A percentile compares a stretch with the other conserved stretches of the same genome.
Conservation (phyloP, 2,797 vertebrate genomes). For the Moxostoma hubbsi region DNA sequence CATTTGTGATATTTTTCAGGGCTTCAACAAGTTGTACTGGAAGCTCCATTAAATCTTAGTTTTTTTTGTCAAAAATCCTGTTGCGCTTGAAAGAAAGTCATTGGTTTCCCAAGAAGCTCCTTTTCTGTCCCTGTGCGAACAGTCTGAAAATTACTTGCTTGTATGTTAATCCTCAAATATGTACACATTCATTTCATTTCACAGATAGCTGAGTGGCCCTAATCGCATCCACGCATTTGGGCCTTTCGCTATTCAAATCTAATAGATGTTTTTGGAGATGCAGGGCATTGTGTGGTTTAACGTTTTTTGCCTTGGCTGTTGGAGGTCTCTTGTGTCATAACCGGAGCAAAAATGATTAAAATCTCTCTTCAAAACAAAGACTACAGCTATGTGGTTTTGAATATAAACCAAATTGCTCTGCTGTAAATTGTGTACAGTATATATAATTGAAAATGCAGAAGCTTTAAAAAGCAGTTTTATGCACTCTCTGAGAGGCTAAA, state of each 20-base stretch:
- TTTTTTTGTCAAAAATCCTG: slow-evolving; percentile 79
- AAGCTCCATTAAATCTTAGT: slow-evolving; percentile 79
- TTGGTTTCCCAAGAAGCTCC: slow-evolving; percentile 47
- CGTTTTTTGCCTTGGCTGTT: slow-evolving; percentile 66
- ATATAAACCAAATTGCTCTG: slow-evolving; percentile 60
- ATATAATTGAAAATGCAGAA: slow-evolving; percentile 53
- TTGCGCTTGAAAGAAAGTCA: slow-evolving; percentile 71
- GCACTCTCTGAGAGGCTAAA: background rate
- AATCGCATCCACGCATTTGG: slow-evolving; percentile 75
- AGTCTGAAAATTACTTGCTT: slow-evolving; percentile 58
- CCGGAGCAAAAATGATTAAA: slow-evolving; percentile 67
- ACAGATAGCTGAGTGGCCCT: slow-evolving; percentile 78
- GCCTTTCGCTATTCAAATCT: slow-evolving; percentile 73
- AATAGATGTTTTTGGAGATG: slow-evolving; percentile 64
- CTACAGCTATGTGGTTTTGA: slow-evolving; percentile 53
- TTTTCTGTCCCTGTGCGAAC: slow-evolving; percentile 43
- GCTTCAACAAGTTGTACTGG: slow-evolving; percentile 72
- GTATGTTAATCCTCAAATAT: slow-evolving; percentile 79
- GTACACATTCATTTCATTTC: slow-evolving; percentile 82
- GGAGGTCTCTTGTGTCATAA: slow-evolving; percentile 67
- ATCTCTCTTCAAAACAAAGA: slow-evolving; percentile 67
- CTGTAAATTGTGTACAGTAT: slow-evolving; percentile 47
- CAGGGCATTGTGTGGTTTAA: slow-evolving; percentile 50
- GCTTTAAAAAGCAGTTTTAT: background rate
- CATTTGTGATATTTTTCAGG: slow-evolving; percentile 60